Evolutionary conservation across 2,797 vertebrate genomes (phyloP).

Genomic region (Zenarchopterus dispar): DNA sequence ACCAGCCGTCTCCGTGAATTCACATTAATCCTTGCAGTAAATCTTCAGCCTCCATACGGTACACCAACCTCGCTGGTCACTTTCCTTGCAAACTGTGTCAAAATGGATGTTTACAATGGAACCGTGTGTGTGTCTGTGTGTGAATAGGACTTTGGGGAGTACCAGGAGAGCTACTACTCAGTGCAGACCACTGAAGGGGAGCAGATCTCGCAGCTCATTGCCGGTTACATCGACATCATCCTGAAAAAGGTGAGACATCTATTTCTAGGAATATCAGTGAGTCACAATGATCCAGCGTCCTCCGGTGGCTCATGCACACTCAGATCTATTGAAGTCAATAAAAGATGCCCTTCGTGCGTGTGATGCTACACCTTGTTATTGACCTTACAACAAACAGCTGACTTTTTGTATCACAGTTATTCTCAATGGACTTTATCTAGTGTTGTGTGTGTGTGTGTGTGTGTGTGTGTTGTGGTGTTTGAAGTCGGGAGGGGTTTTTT

Average conservation of each 20-base stretch:
- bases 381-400: not conserved
- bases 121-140: not conserved
- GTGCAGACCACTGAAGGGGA: slow-evolving; percentile 99
- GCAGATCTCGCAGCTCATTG: slow-evolving; percentile 98
- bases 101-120: slow-evolving; percentile 14
- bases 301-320: slow-evolving; percentile 15
- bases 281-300: slow-evolving; percentile 19
- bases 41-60: slow-evolving; percentile 29
- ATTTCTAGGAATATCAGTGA: slow-evolving; percentile 20
- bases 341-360: not conserved
- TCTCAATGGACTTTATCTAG: no score
- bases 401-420: not conserved
- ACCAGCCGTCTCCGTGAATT: slow-evolving; percentile 31
- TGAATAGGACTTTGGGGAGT: slow-evolving; percentile 96
- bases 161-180: slow-evolving; percentile 99
- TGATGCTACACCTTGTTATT: not conserved
- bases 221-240: slow-evolving; percentile 99
- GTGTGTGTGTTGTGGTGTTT: no score
- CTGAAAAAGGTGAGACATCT: slow-evolving; percentile 91
- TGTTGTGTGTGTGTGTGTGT: no score
- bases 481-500: no score
- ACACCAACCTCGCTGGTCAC: slow-evolving; percentile 15
- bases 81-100: slow-evolving; percentile 15
- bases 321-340: slow-evolving; percentile 26
- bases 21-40: slow-evolving; percentile 41